Evolutionary conservation across 2,113 vertebrate genomes (phyloP), one percentile per base, ranked within the genome.

Genomic region (Ranitomeya imitator): DNA sequence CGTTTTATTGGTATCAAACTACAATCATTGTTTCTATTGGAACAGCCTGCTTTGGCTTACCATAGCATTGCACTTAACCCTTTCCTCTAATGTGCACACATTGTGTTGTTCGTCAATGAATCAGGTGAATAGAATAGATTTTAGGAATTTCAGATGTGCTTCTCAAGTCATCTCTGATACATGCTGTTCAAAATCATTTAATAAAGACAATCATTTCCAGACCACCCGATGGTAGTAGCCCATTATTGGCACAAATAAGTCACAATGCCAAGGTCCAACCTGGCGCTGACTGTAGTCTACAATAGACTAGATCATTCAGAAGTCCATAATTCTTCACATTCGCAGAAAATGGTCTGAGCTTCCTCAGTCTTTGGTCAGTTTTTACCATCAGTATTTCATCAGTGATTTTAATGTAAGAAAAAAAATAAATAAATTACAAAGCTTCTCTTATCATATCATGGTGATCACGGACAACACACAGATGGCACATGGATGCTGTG

Each of bases 11-110:
- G 54, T 26, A 55, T 88, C 19, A 37, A 69, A 84, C 73, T 55
- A 85, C 73, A 89, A 60, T 63, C 7, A 23, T 61, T 79, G 82
- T 85, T 89, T 67, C 18, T 78, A 89, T 85, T 89, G 73, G 82
- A 85, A 59, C 73, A 69, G 60, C 12, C 2, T 6, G 12, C 23
- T 69, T 9, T 10, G 54, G n/a, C n/a, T 84, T 55, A 23, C 19
- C 31, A 83, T 23, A 65, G 31, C 19, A 9, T 77, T 65, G 83
- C 37, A 51, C 37, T 87, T 84, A 89, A 84, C 82, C 80, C 59
- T 23, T 89, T 45, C n/a, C 54, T 83, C 15, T 74, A 19, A 18
- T 45, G 69, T 23, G 23, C 69, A 73, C 13, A 7, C 14, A 37
- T 16, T 71, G 23, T 31, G 69, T 73, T 45, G 9, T 23, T 16